Base-by-base conservation (phyloP, 1,140 invertebrate genomes). In the Rhopalosiphum padi region DNA sequence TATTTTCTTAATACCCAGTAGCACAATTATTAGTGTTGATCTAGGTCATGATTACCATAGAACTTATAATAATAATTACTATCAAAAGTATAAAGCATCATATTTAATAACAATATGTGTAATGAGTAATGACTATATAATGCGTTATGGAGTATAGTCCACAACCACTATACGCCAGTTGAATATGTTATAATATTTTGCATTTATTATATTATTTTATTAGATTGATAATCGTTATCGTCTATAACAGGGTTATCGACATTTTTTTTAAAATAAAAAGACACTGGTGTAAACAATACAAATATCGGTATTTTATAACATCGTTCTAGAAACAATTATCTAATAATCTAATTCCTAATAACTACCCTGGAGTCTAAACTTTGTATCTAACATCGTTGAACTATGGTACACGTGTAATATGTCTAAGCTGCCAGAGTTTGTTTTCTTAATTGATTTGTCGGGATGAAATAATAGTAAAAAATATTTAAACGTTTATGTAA, bases 1-100 rank as follows among this genome's bases (percentile, higher is more conserved):
- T 43, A n/a, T 68, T 68, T 68, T 68, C 90, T 82, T 77, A 41
- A 91, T 91, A 82, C 37, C 25, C 90, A 91, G 60, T 77, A 82
- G 55, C 25, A 82, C 41, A 91, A 91, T 91, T 68, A 68, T 68
- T 82, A 91, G 30, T 91, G n/a, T 91, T 82, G 60, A 91, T 82
- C 60, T 91, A 91, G 90, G 90, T 91, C 90, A 91, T 8, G 60
- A 77, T 91, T 91, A 77, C 55, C 90, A 91, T 91, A 91, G 15
- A 18, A 82, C 90, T 82, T 91, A 23, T 77, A 35, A 53, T 77
- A 46, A 53, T 68, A 21, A n/a, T 68, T 68, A 68, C 5, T 68
- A 68, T 89, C n/a, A 53, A 89, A 89, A 89, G 35, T 53, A n/a
- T 53, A 53, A 53, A 53, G 30, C 46, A 88, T 89, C 35, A 15